Evolutionary conservation across 1,140 invertebrate species (phyloP), one percentile per base, ranked within the genome.

Genomic region (Harpegnathos saltator): DNA sequence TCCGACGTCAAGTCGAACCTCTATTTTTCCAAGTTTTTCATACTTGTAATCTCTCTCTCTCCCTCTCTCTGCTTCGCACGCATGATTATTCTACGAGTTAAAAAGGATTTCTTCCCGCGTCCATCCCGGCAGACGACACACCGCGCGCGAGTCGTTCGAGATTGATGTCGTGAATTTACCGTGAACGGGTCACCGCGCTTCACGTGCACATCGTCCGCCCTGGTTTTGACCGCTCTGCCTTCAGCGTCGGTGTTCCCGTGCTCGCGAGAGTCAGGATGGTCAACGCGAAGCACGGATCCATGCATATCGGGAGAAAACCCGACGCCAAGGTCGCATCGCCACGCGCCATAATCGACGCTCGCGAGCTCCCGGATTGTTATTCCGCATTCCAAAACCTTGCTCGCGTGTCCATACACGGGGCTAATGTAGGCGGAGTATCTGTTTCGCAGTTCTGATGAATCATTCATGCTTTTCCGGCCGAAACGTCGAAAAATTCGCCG

Each of bases 261-360:
- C n/a, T 44, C 38, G 17, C 17, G 17, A n/a, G 56, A 74, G 48
- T 48, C 33, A 5, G 56, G 17, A 11, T n/a, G 61, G 22, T 44
- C 38, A 24, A 78, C 26, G 12, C 15, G 15, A n/a, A 69, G 15
- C n/a, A 83, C 15, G 0, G 59, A 59, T 26, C 22, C 38, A 48
- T 61, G 24, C 19, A 9, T 14, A 24, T 15, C 15, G 7, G 33
- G 81, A 62, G 83, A 69, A 50, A 72, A 59, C 24, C 2, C 1
- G 62, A 74, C 38, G 58, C 62, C 72, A 78, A 92, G 56, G 24
- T 90, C 65, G 75, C 92, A 93, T 83, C 80, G 91, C 91, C 92
- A 93, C 24, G 84, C 38, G 63, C 92, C 91, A 56, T 90, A 92
- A 89, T 94, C 93, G 50, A 80, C 33, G 0, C 33, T 9, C 17